phyloP scores from a whole-genome alignment of 2,797 vertebrate species.

The Loriculus beryllinus region DNA sequence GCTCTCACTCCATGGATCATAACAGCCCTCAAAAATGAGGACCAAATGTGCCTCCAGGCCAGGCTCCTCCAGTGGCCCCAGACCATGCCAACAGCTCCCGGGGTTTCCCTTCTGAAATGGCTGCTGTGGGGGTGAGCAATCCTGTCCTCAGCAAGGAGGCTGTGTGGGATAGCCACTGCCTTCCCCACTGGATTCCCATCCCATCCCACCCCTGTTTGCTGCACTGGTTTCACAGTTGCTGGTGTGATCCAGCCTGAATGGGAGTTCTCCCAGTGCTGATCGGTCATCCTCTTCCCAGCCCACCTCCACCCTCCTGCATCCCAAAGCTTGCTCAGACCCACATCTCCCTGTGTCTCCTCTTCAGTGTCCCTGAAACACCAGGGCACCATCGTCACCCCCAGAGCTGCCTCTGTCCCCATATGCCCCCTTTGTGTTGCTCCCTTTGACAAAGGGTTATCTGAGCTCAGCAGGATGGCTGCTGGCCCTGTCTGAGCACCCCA shows the following conservation, averaged over 20 bases:
- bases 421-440: not conserved
- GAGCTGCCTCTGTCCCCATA: not conserved
- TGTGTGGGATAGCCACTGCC: not conserved
- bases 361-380: not conserved
- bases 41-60: not conserved
- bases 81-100: not conserved
- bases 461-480: not conserved
- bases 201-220: not conserved
- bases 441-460: not conserved
- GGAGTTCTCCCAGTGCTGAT: not conserved
- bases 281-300: not conserved
- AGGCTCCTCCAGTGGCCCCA: not conserved
- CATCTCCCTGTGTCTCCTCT: not conserved
- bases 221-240: not conserved
- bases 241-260: not conserved
- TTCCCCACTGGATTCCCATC: not conserved
- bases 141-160: not conserved
- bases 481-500: rapidly evolving
- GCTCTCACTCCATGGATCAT: not conserved
- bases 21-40: not conserved
- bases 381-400: not conserved
- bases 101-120: not conserved
- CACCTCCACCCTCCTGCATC: not conserved
- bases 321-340: not conserved
- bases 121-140: not conserved